Conservation (phyloP, 2,888 invertebrate species). For the Aphidius colemani region DNA sequence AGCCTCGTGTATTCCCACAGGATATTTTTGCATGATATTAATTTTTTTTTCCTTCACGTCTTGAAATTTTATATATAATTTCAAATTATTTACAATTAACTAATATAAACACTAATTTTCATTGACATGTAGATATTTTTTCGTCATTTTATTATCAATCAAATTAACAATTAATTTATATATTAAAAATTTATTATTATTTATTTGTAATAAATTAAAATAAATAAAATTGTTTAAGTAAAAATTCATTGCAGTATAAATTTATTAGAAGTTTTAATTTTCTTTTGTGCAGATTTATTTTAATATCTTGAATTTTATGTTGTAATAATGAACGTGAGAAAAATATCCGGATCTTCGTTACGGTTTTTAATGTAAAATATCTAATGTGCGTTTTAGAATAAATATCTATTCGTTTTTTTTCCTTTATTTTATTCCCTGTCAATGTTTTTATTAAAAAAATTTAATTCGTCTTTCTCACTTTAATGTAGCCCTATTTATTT, state of each 20-base stretch:
- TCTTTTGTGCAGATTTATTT: too few species aligned
- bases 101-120: too few species aligned
- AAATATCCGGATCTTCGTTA: slow-evolving; percentile 14
- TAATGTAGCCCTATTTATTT: slow-evolving; percentile 24
- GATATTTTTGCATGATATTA: neutral
- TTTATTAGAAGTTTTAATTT: neutral
- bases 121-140: neutral
- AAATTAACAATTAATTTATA: too few species aligned
- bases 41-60: too few species aligned
- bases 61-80: too few species aligned
- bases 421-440: slow-evolving; percentile 2
- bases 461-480: neutral
- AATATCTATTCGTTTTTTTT: slow-evolving; percentile 22
- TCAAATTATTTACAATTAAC: too few species aligned
- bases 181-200: too few species aligned
- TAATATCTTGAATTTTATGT: neutral
- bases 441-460: slow-evolving; percentile 16
- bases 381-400: neutral
- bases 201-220: too few species aligned
- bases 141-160: too few species aligned
- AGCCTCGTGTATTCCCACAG: slow-evolving; percentile 56
- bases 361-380: neutral
- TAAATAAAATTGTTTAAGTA: too few species aligned
- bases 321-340: slow-evolving; percentile 24
- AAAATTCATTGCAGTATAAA: too few species aligned